Conservation (phyloP, 1,140 invertebrate species). For the Caerostris darwini region DNA sequence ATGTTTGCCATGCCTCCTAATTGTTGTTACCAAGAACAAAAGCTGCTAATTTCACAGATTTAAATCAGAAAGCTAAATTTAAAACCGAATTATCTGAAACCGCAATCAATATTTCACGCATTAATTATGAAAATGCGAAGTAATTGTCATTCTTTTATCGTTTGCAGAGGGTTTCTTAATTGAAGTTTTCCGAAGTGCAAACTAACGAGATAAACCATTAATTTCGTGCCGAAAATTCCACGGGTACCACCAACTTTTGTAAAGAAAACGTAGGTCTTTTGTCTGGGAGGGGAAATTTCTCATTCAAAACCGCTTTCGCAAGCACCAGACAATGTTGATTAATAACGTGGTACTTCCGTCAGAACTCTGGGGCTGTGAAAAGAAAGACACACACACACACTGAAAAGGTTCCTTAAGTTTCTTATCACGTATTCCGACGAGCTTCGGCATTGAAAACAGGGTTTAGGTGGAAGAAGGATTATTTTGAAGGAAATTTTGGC, state of each 20-base stretch:
- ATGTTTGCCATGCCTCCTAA: neutral
- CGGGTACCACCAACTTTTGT: neutral
- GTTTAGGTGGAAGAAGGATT: neutral
- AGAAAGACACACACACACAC: neutral
- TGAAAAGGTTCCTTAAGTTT: too few species aligned
- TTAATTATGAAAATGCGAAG: slow-evolving; percentile 61
- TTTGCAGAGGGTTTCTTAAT: slow-evolving; percentile 45
- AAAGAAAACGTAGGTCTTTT: slow-evolving; percentile 47
- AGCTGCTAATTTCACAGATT: neutral
- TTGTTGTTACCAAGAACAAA: neutral
- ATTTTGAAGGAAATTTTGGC: neutral
- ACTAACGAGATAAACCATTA: slow-evolving; percentile 69
- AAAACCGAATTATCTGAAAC: slow-evolving; percentile 61
- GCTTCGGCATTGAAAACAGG: neutral
- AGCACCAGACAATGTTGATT: slow-evolving; percentile 56
- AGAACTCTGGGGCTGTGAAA: neutral
- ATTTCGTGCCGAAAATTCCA: slow-evolving; percentile 29
- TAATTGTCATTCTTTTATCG: slow-evolving; percentile 71
- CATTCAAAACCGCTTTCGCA: slow-evolving; percentile 47
- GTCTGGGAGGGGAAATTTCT: slow-evolving; percentile 25
- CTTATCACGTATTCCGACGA: slow-evolving; percentile 1
- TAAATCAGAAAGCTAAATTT: slow-evolving; percentile 49
- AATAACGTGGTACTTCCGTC: slow-evolving; percentile 36
- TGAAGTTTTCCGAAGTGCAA: slow-evolving; percentile 66
- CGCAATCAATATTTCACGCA: slow-evolving; percentile 29